Percentiles rank a stretch among this genome's conserved stretches.
Conservation (phyloP, 2,888 invertebrate species). For the Argyresthia goedartella region DNA sequence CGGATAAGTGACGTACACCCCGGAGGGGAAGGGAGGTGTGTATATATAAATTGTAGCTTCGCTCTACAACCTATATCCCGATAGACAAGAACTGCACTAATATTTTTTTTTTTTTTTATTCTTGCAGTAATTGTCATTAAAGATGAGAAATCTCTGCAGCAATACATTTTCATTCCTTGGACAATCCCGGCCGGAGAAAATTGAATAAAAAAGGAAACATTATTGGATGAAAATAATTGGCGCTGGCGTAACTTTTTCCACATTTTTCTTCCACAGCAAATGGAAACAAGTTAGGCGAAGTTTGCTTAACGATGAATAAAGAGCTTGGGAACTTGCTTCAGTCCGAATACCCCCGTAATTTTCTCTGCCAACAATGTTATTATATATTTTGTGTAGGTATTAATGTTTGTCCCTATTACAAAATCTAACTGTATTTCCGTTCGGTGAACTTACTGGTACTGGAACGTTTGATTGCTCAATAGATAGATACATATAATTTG, state of each 20-base stretch:
- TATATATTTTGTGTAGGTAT: slow-evolving; percentile 2
- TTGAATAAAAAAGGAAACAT: slow-evolving; percentile 8
- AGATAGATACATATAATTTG: too few relatives aligned
- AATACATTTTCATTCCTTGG: neutral
- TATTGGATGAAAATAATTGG: slow-evolving; percentile 25
- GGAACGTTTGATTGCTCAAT: too few relatives aligned
- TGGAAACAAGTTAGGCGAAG: slow-evolving; percentile 30
- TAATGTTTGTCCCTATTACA: neutral
- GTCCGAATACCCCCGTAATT: slow-evolving; percentile 17
- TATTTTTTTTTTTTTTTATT: too few relatives aligned
- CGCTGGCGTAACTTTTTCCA: slow-evolving; percentile 21
- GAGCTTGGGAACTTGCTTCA: slow-evolving; percentile 17
- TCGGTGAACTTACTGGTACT: neutral
- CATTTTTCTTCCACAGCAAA: slow-evolving; percentile 20
- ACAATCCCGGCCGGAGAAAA: neutral
- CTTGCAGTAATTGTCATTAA: neutral
- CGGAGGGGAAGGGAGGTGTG: too few relatives aligned
- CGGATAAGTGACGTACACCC: too few relatives aligned
- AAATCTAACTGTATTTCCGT: slow-evolving; percentile 2
- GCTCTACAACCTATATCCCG: too few relatives aligned
- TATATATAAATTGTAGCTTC: too few relatives aligned
- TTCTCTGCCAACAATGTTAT: slow-evolving; percentile 16
- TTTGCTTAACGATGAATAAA: slow-evolving; percentile 30
- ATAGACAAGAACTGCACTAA: too few relatives aligned
- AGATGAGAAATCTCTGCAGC: neutral